Conservation (phyloP, 1,140 invertebrate species). For the Ptiloglossa arizonensis region DNA sequence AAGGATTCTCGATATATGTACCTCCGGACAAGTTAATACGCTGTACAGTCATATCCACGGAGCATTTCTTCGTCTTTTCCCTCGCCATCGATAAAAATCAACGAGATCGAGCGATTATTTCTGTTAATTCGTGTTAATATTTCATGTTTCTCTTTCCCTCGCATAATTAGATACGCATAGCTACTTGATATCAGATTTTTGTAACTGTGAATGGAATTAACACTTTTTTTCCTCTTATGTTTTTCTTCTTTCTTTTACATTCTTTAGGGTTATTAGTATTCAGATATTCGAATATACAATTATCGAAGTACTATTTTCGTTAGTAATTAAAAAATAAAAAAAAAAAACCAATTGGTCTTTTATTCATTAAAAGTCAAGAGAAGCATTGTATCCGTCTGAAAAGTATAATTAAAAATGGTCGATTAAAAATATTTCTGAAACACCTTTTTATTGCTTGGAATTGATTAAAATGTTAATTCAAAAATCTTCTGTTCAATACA, state of each 20-base stretch:
- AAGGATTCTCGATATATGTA: slow-evolving; percentile 78
- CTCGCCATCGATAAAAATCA: slow-evolving; percentile 60
- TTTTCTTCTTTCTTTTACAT: background rate
- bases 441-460: background rate
- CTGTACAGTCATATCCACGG: slow-evolving; percentile 80
- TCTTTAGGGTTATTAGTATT: background rate
- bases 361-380: background rate
- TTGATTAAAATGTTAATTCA: background rate
- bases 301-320: background rate
- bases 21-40: slow-evolving; percentile 77
- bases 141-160: background rate
- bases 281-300: slow-evolving; percentile 11
- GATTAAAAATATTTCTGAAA: slow-evolving; percentile 1
- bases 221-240: slow-evolving; percentile 8
- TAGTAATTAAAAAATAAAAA: background rate
- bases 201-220: slow-evolving; percentile 20
- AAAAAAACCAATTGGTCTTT: background rate
- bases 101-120: slow-evolving; percentile 51
- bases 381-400: background rate
- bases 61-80: slow-evolving; percentile 69
- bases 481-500: background rate
- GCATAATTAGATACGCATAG: slow-evolving; percentile 15
- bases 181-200: slow-evolving; percentile 18
- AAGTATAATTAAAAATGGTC: background rate
- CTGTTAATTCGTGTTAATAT: background rate